phyloP scores from a whole-genome alignment of 2,113 vertebrate species.

The Xenopus laevis region DNA sequence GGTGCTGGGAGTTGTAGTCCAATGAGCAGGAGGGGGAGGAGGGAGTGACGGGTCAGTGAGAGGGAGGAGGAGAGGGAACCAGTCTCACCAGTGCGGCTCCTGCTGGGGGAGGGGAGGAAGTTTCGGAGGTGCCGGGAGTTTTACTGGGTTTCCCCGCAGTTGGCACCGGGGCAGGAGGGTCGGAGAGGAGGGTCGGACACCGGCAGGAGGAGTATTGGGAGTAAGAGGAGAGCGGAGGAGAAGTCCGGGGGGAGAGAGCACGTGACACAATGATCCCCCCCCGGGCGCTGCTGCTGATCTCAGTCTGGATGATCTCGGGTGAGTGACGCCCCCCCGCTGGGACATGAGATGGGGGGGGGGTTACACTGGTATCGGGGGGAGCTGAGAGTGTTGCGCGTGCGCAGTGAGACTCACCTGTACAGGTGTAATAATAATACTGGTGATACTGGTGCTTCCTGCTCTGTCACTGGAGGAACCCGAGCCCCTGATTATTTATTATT shows the following conservation, averaged over 20 bases:
- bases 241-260: too few species aligned
- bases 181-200: neutral
- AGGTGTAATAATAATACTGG: neutral
- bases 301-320: too few species aligned
- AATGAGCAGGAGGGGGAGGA: neutral
- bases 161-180: neutral
- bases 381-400: neutral
- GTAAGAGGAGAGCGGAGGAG: too few species aligned
- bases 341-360: too few species aligned
- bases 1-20: too few species aligned
- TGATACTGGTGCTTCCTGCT: neutral
- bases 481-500: too few species aligned
- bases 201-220: too few species aligned
- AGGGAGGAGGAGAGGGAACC: slow-evolving; percentile 12
- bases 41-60: neutral
- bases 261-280: too few species aligned
- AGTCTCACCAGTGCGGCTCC: slow-evolving; percentile 9
- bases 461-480: too few species aligned
- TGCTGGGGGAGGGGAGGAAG: slow-evolving; percentile 8
- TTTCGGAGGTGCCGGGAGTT: slow-evolving; percentile 15
- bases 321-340: too few species aligned
- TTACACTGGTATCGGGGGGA: too few species aligned
- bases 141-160: neutral
- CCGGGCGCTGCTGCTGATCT: too few species aligned
- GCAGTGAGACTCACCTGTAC: slow-evolving; percentile 4